These are phyloP conservation scores for Enteromius paludinosus DNA, from an alignment of 2,797 vertebrate species.

Conservation along the genomic window DNA sequence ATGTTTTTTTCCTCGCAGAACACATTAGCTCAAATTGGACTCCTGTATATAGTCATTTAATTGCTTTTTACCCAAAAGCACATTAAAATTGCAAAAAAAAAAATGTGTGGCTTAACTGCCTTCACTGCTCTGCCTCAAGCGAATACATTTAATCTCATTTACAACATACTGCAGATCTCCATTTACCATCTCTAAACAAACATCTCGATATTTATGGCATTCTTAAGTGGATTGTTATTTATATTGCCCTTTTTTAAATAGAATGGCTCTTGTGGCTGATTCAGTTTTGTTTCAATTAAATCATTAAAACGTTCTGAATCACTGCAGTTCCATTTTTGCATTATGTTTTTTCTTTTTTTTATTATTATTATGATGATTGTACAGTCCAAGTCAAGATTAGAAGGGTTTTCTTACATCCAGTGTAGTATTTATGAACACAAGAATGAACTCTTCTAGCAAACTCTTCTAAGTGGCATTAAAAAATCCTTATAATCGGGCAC, in stretches of 20 bases:
- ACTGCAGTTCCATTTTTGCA: conserved; percentile 11
- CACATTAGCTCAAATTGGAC: conserved; percentile 46
- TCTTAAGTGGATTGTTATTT: conserved; percentile 35
- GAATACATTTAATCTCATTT: conserved; percentile 36
- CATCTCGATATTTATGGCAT: conserved; percentile 27
- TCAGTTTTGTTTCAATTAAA: conserved; percentile 20
- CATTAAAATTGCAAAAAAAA: conserved; percentile 24
- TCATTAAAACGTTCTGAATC: conserved; percentile 29
- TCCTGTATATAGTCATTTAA: conserved; percentile 45
- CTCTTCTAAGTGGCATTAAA: background rate
- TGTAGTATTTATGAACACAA: conserved; percentile 16
- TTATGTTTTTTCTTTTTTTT: background rate
- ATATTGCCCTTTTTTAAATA: conserved; percentile 9
- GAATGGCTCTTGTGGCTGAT: conserved; percentile 2
- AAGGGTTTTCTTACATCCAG: conserved; percentile 12
- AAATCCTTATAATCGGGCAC: background rate
- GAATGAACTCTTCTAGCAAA: background rate
- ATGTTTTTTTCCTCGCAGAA: conserved; percentile 33
- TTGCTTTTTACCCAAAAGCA: conserved; percentile 53
- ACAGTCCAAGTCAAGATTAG: conserved; percentile 7
- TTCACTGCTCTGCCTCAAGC: conserved; percentile 51
- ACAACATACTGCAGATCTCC: conserved; percentile 27
- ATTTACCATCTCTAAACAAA: conserved; percentile 52
- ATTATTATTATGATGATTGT: conserved; percentile 13
- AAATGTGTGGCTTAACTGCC: conserved; percentile 43